Evolutionary conservation across 2,113 vertebrate genomes (phyloP).

Genomic region (Phrynosoma platyrhinos): DNA sequence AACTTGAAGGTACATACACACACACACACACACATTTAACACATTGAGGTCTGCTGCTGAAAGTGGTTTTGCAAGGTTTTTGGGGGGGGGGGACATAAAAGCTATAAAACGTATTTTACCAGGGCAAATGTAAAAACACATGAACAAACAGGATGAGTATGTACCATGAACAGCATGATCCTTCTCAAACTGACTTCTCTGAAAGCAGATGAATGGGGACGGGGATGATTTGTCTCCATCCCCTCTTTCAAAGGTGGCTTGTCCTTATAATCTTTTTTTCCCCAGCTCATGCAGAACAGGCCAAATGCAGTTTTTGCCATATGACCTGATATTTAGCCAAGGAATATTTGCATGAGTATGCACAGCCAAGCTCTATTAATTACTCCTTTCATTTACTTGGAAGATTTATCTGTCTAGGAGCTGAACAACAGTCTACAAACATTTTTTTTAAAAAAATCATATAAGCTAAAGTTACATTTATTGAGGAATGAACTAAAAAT

Average conservation of each 20-base stretch:
- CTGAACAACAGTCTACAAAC: slow-evolving; percentile 52
- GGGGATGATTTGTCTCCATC: neutral
- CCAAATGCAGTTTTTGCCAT: slow-evolving; percentile 63
- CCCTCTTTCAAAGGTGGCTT: neutral
- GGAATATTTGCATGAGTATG: slow-evolving; percentile 53
- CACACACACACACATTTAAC: too few species aligned
- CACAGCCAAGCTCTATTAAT: slow-evolving; percentile 57
- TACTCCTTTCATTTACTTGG: slow-evolving; percentile 64
- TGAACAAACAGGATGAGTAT: neutral
- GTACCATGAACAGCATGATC: neutral
- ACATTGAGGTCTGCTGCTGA: neutral
- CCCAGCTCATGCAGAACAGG: neutral
- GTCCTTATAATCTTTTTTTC: slow-evolving; percentile 1
- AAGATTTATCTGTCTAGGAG: slow-evolving; percentile 62
- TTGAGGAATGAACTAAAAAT: slow-evolving; percentile 63
- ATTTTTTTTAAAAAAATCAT: neutral
- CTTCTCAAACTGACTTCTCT: neutral
- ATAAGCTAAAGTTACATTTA: slow-evolving; percentile 59
- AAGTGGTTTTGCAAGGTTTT: neutral
- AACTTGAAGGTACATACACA: too few species aligned
- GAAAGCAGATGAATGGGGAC: too few species aligned
- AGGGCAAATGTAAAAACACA: too few species aligned
- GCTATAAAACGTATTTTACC: neutral
- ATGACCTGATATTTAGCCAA: slow-evolving; percentile 47
- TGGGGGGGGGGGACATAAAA: neutral